Base-by-base conservation (phyloP, 2,888 invertebrate genomes). In the Ctena decussata region DNA sequence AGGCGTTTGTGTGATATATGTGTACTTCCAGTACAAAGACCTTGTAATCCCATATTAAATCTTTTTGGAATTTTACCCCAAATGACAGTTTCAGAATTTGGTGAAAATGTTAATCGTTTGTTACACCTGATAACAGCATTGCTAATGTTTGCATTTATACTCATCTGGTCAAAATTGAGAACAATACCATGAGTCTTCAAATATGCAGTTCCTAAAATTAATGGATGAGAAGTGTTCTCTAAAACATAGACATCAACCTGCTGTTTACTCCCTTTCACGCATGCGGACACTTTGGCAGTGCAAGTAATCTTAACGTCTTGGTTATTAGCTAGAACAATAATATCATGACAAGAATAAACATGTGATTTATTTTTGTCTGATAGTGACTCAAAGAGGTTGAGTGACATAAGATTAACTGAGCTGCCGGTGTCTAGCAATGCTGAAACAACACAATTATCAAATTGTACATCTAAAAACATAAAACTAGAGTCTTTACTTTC, bases 371-470 rank as follows among this genome's bases (percentile, higher is more conserved):
- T n/a, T n/a, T n/a, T n/a, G n/a, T n/a, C n/a, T n/a, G n/a, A n/a
- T n/a, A n/a, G n/a, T n/a, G n/a, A n/a, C n/a, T n/a, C 49, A 75
- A 65, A 80, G 24, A 70, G 27, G 11, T 21, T 5, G n/a, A 12
- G 32, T 35, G 35, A 75, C 18, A 75, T 15, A 0, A 80, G 27
- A 70, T 80, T 80, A n/a, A 80, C 75, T 30, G 37, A 27, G 65
- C 80, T 70, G 0, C 80, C 80, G n/a, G 75, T 46, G 46, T 80
- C 80, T n/a, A 80, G 35, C 24, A 80, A 71, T 21, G 80, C 80
- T n/a, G 76, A 60, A 71, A 76, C 12, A 27, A 15, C 60, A 41
- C 3, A 65, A 12, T 72, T 32, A 24, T 60, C 32, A 32, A 65
- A 18, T 12, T 60, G 15, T 6, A 72, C 60, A 57, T 80, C 46